These are phyloP conservation scores for Nomada fucata DNA, from an alignment of 2,888 invertebrate genomes.

Conservation along the genomic window DNA sequence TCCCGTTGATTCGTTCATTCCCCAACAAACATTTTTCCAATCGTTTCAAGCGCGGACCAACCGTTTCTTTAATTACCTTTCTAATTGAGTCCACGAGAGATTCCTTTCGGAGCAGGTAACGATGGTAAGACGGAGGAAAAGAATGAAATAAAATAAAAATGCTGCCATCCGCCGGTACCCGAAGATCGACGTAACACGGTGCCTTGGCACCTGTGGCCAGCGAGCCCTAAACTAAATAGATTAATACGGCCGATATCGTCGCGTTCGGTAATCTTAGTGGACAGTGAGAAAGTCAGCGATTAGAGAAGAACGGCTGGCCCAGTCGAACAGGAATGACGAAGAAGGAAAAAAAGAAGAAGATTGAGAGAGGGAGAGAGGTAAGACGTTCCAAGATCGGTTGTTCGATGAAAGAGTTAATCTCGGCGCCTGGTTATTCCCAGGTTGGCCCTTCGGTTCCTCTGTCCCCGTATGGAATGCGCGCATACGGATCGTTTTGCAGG, in stretches of 20 bases:
- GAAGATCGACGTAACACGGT: slow-evolving; percentile 5
- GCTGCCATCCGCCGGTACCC: not conserved
- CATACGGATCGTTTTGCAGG: slow-evolving; percentile 58
- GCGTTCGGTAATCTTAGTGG: slow-evolving; percentile 56
- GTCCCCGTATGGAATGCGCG: slow-evolving; percentile 59
- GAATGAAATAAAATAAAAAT: no score
- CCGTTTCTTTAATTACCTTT: no score
- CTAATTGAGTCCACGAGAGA: no score
- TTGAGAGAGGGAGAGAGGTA: slow-evolving; percentile 36
- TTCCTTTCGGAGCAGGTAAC: no score
- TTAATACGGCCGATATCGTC: slow-evolving; percentile 60
- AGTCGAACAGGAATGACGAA: not conserved
- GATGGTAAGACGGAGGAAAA: no score
- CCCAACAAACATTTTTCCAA: no score
- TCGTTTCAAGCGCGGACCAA: no score
- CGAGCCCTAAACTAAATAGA: slow-evolving; percentile 68
- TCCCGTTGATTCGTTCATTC: no score
- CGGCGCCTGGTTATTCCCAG: slow-evolving; percentile 31
- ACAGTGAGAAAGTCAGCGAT: slow-evolving; percentile 59
- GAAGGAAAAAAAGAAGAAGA: not conserved
- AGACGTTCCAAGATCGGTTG: slow-evolving; percentile 69
- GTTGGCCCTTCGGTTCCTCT: slow-evolving; percentile 38
- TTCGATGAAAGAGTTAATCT: slow-evolving; percentile 81
- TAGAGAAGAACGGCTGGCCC: slow-evolving; percentile 15
- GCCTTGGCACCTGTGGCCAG: slow-evolving; percentile 46